phyloP scores from a whole-genome alignment of 2,888 invertebrate species.

The Pycnomerus fuliginosus region DNA sequence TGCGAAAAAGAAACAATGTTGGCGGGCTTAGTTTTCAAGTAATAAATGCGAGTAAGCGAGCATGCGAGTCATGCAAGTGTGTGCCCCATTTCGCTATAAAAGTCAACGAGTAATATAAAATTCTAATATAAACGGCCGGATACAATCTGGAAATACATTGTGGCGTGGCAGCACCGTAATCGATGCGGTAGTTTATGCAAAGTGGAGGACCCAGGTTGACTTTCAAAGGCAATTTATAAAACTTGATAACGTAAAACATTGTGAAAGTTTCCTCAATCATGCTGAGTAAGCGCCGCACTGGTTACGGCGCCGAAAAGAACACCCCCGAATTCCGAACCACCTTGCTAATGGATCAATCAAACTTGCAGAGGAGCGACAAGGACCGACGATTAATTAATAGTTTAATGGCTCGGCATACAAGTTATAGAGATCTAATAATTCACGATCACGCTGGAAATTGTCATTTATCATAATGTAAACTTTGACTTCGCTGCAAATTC shows the following conservation, averaged over 20 bases:
- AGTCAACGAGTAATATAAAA: conserved; percentile 51
- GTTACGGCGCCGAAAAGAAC: background rate
- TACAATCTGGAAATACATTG: conserved; percentile 52
- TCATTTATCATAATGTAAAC: conserved; percentile 52
- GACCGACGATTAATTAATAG: conserved; percentile 49
- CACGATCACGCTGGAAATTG: conserved; percentile 49
- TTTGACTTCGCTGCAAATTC: conserved; percentile 51
- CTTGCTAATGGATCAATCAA: too few species aligned
- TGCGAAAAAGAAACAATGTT: conserved; percentile 19
- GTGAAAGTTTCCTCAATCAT: conserved; percentile 44
- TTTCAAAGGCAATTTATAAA: conserved; percentile 51
- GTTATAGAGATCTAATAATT: conserved; percentile 49
- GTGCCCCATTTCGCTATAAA: conserved; percentile 49
- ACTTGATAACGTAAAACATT: conserved; percentile 50
- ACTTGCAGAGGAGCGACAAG: too few species aligned
- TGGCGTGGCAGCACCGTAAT: conserved; percentile 47
- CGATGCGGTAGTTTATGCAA: conserved; percentile 51
- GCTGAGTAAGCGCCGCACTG: conserved; percentile 30
- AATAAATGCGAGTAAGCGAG: conserved; percentile 40
- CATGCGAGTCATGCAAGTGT: conserved; percentile 45
- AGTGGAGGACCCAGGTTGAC: conserved; percentile 50
- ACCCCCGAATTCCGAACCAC: too few species aligned
- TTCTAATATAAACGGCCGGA: conserved; percentile 52
- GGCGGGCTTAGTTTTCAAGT: conserved; percentile 19
- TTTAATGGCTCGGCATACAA: conserved; percentile 45